A percentile compares a stretch with the other conserved stretches of the same genome.
Evolutionary conservation across 1,140 invertebrate genomes (phyloP).

Genomic region (Spodoptera litura): DNA sequence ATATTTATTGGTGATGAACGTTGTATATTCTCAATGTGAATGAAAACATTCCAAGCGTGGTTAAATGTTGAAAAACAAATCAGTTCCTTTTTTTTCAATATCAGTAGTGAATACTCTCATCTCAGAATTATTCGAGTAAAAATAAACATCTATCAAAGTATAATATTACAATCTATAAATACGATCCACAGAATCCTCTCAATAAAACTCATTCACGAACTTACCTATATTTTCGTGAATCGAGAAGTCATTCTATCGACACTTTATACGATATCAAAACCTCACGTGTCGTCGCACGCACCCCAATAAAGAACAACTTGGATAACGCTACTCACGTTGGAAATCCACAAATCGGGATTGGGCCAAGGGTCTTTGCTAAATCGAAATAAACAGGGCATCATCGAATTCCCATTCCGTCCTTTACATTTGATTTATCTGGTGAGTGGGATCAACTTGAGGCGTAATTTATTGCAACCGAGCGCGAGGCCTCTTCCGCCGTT

Average conservation of each 20-base stretch:
- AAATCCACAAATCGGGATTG: constrained; percentile 50
- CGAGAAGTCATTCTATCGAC: neutral
- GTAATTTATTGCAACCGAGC: constrained; percentile 71
- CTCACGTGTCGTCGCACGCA: constrained; percentile 30
- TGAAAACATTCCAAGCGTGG: too few relatives aligned
- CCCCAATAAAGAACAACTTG: constrained; percentile 50
- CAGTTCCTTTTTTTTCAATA: too few relatives aligned
- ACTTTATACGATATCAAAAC: constrained; percentile 25
- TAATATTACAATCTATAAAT: neutral
- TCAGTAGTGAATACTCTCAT: too few relatives aligned
- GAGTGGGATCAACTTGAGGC: constrained; percentile 69
- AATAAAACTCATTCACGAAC: neutral
- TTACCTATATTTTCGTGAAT: constrained; percentile 3
- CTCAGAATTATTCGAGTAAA: too few relatives aligned
- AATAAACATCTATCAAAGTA: neutral
- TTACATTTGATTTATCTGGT: constrained; percentile 78
- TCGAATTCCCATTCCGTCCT: constrained; percentile 70
- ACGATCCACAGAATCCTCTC: neutral
- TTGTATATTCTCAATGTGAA: too few relatives aligned
- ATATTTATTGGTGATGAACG: too few relatives aligned
- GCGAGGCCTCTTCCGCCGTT: constrained; percentile 64
- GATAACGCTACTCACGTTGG: constrained; percentile 52
- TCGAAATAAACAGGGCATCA: constrained; percentile 70
- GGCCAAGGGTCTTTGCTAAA: constrained; percentile 57
- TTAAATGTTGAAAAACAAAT: too few relatives aligned